A percentile compares a stretch with the other conserved stretches of the same genome.
Conservation (phyloP, 2,113 vertebrate species). For the Nyctereutes procyonoides region DNA sequence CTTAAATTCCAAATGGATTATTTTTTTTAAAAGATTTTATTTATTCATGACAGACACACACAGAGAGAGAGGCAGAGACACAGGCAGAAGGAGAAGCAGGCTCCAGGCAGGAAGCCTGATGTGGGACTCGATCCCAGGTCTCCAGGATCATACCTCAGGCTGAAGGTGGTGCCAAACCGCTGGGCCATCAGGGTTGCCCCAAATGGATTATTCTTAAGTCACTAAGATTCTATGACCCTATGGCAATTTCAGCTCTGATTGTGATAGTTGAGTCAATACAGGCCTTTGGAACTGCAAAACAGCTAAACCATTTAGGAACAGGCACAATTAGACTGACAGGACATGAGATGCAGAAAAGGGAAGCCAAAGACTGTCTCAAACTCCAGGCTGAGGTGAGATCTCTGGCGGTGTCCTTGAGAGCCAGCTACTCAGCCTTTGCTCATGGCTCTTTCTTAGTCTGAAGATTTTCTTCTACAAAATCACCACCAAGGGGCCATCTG, state of each 20-base stretch:
- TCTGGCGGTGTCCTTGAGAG: fast-evolving
- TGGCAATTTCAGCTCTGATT: background rate
- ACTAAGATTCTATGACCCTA: background rate
- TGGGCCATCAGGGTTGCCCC: too few relatives aligned
- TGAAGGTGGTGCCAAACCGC: too few relatives aligned
- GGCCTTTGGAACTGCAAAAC: background rate
- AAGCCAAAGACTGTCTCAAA: background rate
- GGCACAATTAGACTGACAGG: background rate
- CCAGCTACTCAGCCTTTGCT: background rate
- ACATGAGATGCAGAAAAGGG: background rate
- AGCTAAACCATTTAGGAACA: background rate
- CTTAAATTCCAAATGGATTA: background rate
- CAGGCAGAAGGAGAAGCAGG: too few relatives aligned
- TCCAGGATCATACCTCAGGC: too few relatives aligned
- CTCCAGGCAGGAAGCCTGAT: too few relatives aligned
- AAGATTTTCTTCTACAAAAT: background rate
- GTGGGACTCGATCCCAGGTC: too few relatives aligned
- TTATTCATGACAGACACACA: too few relatives aligned
- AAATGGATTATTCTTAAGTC: background rate
- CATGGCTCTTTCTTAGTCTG: background rate
- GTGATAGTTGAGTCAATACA: background rate
- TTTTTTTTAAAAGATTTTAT: background rate
- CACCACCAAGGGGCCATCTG: background rate
- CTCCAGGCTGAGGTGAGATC: background rate
- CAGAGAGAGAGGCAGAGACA: too few relatives aligned